A percentile compares a stretch with the other conserved stretches of the same genome.
These are phyloP conservation scores for Cyanoliseus patagonus DNA, from an alignment of 2,113 vertebrate genomes.

Conservation along the genomic window DNA sequence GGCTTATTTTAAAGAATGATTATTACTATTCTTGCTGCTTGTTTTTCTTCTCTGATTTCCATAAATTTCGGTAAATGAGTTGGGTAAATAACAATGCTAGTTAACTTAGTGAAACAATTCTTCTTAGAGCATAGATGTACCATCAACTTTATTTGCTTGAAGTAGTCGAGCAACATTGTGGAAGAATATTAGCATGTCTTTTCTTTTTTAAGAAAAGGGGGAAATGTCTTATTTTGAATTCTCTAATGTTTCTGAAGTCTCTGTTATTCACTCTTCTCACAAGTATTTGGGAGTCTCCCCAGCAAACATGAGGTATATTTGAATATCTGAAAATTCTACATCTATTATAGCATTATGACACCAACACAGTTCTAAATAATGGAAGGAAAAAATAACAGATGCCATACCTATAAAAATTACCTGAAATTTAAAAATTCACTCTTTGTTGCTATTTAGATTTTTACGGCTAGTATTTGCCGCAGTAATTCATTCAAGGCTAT, in stretches of 20 bases:
- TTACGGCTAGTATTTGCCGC: not conserved
- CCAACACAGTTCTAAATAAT: not conserved
- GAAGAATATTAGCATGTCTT: not conserved
- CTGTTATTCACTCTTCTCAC: not conserved
- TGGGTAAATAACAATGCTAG: not conserved
- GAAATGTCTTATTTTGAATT: not conserved
- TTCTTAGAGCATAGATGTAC: not conserved
- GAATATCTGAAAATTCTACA: not conserved
- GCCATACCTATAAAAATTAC: not conserved
- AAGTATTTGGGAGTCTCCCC: not conserved
- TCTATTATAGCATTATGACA: not conserved
- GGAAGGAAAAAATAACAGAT: not conserved
- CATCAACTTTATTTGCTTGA: not conserved
- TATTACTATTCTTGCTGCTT: fast-evolving
- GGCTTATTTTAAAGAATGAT: not conserved
- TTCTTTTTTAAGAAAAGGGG: fast-evolving
- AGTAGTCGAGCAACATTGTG: not conserved
- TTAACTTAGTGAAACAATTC: not conserved
- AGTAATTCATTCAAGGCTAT: not conserved
- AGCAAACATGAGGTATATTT: not conserved
- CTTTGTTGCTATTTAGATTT: not conserved
- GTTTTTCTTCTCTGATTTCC: not conserved
- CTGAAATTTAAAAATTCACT: not conserved
- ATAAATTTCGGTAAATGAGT: not conserved
- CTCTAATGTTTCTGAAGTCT: not conserved